These are phyloP conservation scores for Hylaeus anthracinus DNA, from an alignment of 1,140 invertebrate genomes.

Conservation along the genomic window DNA sequence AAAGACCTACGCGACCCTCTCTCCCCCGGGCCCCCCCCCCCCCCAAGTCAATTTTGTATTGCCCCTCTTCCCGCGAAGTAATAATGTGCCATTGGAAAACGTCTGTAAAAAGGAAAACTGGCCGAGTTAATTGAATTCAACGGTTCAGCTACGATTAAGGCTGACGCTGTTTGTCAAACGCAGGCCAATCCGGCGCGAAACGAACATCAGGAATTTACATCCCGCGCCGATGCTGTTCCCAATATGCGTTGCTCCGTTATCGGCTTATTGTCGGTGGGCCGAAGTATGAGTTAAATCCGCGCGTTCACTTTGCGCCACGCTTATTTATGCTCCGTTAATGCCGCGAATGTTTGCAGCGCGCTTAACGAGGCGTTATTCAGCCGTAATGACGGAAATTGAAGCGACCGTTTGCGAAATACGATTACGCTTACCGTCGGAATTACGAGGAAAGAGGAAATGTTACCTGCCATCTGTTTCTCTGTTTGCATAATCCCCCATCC, in stretches of 20 bases:
- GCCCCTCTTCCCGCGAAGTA: too few species aligned
- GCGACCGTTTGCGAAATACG: background rate
- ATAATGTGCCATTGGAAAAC: too few species aligned
- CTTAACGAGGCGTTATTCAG: constrained; percentile 48
- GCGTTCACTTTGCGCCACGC: constrained; percentile 20
- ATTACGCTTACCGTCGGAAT: constrained; percentile 15
- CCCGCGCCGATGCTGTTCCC: background rate
- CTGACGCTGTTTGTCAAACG: constrained; percentile 5
- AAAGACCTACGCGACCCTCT: too few species aligned
- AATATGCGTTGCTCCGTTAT: constrained; percentile 24
- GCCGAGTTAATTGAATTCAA: constrained; percentile 2
- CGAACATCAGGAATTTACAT: background rate
- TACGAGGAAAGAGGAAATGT: background rate
- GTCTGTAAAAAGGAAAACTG: background rate
- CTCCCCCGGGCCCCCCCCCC: too few species aligned
- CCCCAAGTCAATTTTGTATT: too few species aligned
- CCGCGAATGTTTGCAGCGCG: constrained; percentile 14
- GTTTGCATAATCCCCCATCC: too few species aligned
- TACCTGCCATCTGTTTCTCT: background rate
- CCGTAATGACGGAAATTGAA: constrained; percentile 14
- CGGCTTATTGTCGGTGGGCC: constrained; percentile 33
- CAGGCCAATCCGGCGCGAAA: background rate
- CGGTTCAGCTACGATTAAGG: background rate
- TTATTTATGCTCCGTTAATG: constrained; percentile 39
- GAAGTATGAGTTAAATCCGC: constrained; percentile 36